Conservation (phyloP, 1,140 invertebrate species). For the Cotesia typhae region DNA sequence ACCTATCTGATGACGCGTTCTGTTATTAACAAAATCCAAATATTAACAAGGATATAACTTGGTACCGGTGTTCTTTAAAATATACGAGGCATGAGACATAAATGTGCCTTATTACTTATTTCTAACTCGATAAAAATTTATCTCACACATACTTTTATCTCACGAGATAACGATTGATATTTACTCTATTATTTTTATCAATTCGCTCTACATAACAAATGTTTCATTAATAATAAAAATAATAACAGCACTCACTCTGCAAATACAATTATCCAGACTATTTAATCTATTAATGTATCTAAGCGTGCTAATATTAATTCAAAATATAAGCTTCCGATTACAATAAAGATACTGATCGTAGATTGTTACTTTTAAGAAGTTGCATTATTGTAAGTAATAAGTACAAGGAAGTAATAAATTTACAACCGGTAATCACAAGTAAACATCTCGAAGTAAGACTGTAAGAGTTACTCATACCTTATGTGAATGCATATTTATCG, state of each 20-base stretch:
- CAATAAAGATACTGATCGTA: neutral
- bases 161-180: no score
- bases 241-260: neutral
- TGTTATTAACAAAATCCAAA: no score
- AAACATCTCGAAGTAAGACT: conserved; percentile 14
- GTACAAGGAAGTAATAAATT: conserved; percentile 35
- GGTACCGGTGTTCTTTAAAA: no score
- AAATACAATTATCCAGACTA: neutral
- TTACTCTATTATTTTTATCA: no score
- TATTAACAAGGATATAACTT: no score
- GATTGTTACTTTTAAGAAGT: neutral
- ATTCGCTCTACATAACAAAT: neutral
- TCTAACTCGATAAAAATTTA: conserved; percentile 9
- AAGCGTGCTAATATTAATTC: neutral
- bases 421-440: conserved; percentile 26
- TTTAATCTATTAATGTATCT: neutral
- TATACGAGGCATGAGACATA: neutral
- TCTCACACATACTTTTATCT: neutral
- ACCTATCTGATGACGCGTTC: no score
- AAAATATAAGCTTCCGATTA: neutral
- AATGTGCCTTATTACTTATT: neutral
- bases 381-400: neutral
- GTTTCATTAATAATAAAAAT: neutral
- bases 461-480: conserved; percentile 1
- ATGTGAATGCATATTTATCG: neutral